phyloP scores from a whole-genome alignment of 2,888 invertebrate species.

The Protophormia terraenovae region DNA sequence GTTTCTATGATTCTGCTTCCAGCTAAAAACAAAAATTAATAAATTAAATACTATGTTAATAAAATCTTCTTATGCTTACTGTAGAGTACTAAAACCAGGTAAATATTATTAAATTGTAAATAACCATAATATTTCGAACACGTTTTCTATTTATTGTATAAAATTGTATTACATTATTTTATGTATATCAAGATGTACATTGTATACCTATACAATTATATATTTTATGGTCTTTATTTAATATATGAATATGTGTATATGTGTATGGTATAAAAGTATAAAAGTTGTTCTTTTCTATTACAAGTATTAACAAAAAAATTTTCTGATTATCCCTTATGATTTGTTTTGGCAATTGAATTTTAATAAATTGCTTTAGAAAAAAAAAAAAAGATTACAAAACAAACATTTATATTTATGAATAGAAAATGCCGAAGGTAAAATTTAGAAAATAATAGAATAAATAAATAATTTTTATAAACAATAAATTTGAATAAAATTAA shows the following conservation, averaged over 20 bases:
- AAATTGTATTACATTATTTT: background rate
- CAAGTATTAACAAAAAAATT: background rate
- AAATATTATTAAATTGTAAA: background rate
- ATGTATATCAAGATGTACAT: background rate
- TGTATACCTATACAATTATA: background rate
- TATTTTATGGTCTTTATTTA: background rate
- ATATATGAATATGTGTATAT: background rate
- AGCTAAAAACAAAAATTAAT: no score
- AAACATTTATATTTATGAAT: background rate
- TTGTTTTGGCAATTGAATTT: slow-evolving; percentile 40
- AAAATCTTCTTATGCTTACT: no score
- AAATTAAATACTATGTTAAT: no score
- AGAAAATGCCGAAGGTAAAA: background rate
- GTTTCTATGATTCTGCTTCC: no score
- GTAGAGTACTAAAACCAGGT: background rate
- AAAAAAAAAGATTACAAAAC: no score
- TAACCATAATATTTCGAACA: slow-evolving; percentile 2
- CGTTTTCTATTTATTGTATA: slow-evolving; percentile 21
- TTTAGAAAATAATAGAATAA: background rate
- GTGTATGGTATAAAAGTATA: background rate
- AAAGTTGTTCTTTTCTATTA: background rate
- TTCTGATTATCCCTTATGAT: slow-evolving; percentile 35
- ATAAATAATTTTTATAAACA: background rate
- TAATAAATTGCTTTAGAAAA: slow-evolving; percentile 29
- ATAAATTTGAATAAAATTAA: background rate